Evolutionary conservation across 2,113 vertebrate species (phyloP).

Genomic region (Daboia siamensis): DNA sequence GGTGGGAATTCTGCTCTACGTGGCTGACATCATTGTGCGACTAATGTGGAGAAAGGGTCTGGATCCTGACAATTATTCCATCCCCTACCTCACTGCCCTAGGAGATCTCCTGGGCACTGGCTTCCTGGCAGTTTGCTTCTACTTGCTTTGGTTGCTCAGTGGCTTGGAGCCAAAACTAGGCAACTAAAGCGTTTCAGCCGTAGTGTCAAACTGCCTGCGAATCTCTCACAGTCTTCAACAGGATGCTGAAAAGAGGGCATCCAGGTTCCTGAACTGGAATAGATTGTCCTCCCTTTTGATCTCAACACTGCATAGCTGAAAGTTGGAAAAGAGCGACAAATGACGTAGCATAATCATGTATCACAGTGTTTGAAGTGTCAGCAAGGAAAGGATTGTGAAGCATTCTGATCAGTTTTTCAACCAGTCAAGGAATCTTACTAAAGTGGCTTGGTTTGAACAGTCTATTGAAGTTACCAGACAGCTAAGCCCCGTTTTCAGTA

Average conservation of each 20-base stretch:
- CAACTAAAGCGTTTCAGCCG: constrained; percentile 32
- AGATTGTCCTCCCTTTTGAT: not conserved
- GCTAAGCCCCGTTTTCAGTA: not conserved
- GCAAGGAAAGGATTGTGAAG: not conserved
- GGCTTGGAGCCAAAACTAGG: constrained; percentile 39
- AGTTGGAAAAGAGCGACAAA: accelerated
- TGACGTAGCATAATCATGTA: constrained; percentile 13
- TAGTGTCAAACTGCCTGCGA: accelerated
- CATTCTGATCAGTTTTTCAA: not conserved
- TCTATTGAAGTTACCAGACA: not conserved
- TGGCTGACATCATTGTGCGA: constrained; percentile 87
- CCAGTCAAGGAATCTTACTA: not conserved
- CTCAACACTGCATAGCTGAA: constrained; percentile 23
- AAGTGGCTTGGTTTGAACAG: not conserved
- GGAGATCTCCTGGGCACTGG: constrained; percentile 92
- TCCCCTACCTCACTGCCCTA: constrained; percentile 95
- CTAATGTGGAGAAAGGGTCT: constrained; percentile 84
- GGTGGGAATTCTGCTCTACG: constrained; percentile 88
- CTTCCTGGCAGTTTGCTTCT: constrained; percentile 88
- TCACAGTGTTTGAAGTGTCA: not conserved
- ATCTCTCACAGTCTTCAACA: accelerated
- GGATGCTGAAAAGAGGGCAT: accelerated
- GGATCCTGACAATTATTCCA: constrained; percentile 94
- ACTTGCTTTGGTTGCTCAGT: constrained; percentile 46
- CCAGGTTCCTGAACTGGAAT: not conserved